A percentile compares a stretch with the other conserved stretches of the same genome.
phyloP scores from a whole-genome alignment of 92 coral and sea anemone genomes.

The Ricordea florida region DNA sequence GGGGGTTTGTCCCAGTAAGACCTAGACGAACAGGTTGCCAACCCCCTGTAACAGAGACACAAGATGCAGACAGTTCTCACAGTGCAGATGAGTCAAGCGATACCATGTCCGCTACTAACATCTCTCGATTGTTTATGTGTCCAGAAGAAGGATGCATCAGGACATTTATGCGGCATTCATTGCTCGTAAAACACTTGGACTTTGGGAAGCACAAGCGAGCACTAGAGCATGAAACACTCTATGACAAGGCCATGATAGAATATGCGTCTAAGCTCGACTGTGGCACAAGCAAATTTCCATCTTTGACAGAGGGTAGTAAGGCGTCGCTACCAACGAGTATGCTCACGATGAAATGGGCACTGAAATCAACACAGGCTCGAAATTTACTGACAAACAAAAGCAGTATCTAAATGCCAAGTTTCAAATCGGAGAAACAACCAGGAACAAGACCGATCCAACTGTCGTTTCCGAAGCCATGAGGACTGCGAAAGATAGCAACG shows the following conservation, averaged over 20 bases:
- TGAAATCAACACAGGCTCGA: conserved; percentile 47
- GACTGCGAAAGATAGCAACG: conserved; percentile 45
- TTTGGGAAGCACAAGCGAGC: conserved; percentile 56
- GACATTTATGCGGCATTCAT: conserved; percentile 56
- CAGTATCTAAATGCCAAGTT: conserved; percentile 55
- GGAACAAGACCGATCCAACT: conserved; percentile 31
- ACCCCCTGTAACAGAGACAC: neutral
- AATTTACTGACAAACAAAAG: conserved; percentile 54
- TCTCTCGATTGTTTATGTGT: conserved; percentile 37
- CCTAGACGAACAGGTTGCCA: conserved; percentile 19
- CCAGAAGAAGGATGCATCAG: conserved; percentile 68
- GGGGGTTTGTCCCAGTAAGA: conserved; percentile 30
- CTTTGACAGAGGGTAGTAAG: conserved; percentile 10
- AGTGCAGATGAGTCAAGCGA: conserved; percentile 26
- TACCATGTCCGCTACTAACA: neutral
- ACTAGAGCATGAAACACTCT: conserved; percentile 57
- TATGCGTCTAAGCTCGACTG: conserved; percentile 51
- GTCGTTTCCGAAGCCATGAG: conserved; percentile 48
- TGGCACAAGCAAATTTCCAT: conserved; percentile 34
- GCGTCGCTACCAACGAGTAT: conserved; percentile 2
- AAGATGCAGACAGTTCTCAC: conserved; percentile 12
- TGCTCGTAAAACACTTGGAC: conserved; percentile 65
- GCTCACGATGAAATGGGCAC: conserved; percentile 53
- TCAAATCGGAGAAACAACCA: conserved; percentile 47
- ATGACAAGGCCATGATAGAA: conserved; percentile 36